Evolutionary conservation across 2,888 invertebrate species (phyloP).

Genomic region (Aricia artaxerxes): DNA sequence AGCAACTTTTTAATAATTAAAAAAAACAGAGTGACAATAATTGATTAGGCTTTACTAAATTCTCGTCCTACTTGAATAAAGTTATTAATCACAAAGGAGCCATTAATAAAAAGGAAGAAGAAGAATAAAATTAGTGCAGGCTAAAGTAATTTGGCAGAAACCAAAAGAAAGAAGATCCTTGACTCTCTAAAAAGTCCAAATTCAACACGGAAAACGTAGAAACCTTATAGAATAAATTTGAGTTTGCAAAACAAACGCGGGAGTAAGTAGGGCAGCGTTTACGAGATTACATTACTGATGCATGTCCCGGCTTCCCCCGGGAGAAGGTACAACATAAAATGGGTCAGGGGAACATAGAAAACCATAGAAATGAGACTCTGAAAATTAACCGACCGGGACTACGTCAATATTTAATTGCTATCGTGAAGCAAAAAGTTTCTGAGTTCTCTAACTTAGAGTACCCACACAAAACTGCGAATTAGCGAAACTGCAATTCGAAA

Average conservation of each 20-base stretch:
- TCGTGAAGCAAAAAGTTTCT: background rate
- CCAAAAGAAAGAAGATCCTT: no score
- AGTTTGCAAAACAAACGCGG: constrained; percentile 3
- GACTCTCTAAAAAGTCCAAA: background rate
- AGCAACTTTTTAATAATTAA: no score
- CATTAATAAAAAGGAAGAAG: no score
- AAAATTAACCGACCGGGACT: background rate
- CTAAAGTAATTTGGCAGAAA: no score
- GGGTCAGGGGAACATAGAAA: constrained; percentile 9
- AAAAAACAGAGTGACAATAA: no score
- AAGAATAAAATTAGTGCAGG: no score
- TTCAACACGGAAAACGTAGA: background rate
- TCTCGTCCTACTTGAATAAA: no score
- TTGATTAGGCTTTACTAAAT: no score
- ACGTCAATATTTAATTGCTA: background rate
- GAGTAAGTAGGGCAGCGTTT: constrained; percentile 3
- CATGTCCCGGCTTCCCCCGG: constrained; percentile 9
- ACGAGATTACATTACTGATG: constrained; percentile 26
- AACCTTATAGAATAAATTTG: background rate
- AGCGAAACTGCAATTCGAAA: no score
- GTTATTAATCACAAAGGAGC: no score
- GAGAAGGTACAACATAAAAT: background rate
- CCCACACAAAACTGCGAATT: no score
- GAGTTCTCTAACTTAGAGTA: background rate
- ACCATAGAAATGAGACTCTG: background rate